phyloP scores from a whole-genome alignment of 2,888 invertebrate species.

The Tricholauxania praeusta region DNA sequence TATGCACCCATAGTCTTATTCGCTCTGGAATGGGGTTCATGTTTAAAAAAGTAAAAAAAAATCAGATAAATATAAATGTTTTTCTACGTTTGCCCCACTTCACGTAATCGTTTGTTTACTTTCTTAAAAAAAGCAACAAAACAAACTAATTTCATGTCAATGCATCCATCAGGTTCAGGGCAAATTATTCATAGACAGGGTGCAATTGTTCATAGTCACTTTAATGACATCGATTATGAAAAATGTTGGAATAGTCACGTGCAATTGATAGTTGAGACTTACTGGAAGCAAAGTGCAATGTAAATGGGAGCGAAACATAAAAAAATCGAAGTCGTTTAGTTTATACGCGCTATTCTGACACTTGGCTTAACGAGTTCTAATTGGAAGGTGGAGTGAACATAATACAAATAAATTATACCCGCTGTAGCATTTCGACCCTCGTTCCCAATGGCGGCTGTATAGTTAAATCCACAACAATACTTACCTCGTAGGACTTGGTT shows the following conservation, averaged over 20 bases:
- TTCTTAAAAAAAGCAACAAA: slow-evolving; percentile 7
- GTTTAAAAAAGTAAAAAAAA: background rate
- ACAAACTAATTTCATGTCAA: slow-evolving; percentile 34
- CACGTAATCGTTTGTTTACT: background rate
- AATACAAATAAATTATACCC: too few species aligned
- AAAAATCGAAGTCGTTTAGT: too few species aligned
- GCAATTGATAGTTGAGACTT: background rate
- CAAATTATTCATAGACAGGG: slow-evolving; percentile 6
- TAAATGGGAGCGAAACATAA: background rate
- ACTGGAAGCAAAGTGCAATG: background rate
- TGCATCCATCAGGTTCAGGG: slow-evolving; percentile 18
- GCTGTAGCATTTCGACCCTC: too few species aligned
- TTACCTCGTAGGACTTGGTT: too few species aligned
- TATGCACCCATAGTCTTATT: too few species aligned
- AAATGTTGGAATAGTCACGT: slow-evolving; percentile 12
- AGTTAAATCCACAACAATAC: too few species aligned
- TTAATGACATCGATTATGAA: background rate
- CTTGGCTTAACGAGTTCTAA: too few species aligned
- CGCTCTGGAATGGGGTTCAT: background rate
- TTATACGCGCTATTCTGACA: too few species aligned
- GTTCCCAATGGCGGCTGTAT: too few species aligned
- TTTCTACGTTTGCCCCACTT: too few species aligned
- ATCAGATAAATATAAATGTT: background rate
- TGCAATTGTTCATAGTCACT: background rate
- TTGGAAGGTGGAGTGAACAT: too few species aligned